Percentiles rank a stretch among this genome's conserved stretches.
Evolutionary conservation across 2,888 invertebrate species (phyloP).

Genomic region (Acrobasis repandana): DNA sequence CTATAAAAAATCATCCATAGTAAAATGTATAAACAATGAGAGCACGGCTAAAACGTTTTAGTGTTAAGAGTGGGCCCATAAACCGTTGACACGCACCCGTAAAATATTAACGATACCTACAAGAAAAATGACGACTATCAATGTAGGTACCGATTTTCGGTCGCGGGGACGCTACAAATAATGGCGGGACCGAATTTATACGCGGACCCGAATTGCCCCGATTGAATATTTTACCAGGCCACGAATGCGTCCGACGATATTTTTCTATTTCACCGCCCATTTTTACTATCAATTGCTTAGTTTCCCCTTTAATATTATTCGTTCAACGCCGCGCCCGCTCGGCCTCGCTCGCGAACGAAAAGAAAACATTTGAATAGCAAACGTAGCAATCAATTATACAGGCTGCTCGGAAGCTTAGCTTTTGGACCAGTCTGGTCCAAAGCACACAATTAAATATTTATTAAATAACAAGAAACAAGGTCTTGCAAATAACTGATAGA

Average conservation of each 20-base stretch:
- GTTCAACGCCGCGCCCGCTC: constrained; percentile 50
- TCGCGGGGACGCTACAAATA: constrained; percentile 79
- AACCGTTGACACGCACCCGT: constrained; percentile 81
- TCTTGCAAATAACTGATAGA: background rate
- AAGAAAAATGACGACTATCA: constrained; percentile 82
- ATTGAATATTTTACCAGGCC: constrained; percentile 82
- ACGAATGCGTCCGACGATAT: constrained; percentile 79
- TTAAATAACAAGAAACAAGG: background rate
- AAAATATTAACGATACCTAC: constrained; percentile 81
- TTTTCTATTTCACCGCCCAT: constrained; percentile 80
- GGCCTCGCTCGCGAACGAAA: constrained; percentile 30
- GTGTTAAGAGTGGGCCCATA: constrained; percentile 81
- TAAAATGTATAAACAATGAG: constrained; percentile 82
- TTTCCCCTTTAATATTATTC: constrained; percentile 78
- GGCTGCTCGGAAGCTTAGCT: constrained; percentile 3
- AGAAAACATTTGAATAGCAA: constrained; percentile 36
- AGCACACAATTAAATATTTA: background rate
- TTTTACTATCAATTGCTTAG: constrained; percentile 81
- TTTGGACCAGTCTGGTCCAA: background rate
- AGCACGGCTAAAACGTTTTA: constrained; percentile 80
- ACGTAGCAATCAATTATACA: constrained; percentile 29
- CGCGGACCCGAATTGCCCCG: constrained; percentile 80
- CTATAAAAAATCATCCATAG: constrained; percentile 77
- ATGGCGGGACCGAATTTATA: constrained; percentile 78
- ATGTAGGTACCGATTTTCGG: constrained; percentile 79